phyloP scores from a whole-genome alignment of 2,797 vertebrate genomes.

The Sebastes cheni region DNA sequence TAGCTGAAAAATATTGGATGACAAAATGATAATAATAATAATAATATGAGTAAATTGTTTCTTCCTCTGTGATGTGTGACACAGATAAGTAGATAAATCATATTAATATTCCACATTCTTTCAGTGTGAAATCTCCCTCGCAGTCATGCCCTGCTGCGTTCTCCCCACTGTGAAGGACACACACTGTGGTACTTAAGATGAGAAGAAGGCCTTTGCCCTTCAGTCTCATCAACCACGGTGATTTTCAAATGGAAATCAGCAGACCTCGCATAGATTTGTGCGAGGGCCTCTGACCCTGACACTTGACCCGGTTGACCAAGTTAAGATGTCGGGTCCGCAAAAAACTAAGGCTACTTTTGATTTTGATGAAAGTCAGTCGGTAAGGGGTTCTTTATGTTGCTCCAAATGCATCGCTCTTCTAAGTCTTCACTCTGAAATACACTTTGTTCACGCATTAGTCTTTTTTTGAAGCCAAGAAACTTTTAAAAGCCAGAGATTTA shows the following conservation, averaged over 20 bases:
- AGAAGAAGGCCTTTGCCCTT: conserved; percentile 37
- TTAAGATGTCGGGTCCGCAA: conserved; percentile 17
- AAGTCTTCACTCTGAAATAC: conserved; percentile 1
- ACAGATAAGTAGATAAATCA: conserved; percentile 20
- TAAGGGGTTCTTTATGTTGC: neutral
- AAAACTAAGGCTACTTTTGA: neutral
- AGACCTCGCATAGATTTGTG: conserved; percentile 33
- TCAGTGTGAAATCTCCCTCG: conserved; percentile 15
- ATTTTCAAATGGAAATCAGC: conserved; percentile 56
- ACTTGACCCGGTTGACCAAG: conserved; percentile 32
- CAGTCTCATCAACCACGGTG: conserved; percentile 17
- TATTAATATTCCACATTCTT: conserved; percentile 19
- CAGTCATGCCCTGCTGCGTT: conserved; percentile 30
- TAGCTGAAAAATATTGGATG: neutral
- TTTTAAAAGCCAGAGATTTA: conserved; percentile 47
- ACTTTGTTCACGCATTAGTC: neutral
- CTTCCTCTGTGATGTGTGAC: conserved; percentile 16
- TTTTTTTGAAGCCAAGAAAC: conserved; percentile 22
- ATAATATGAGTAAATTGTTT: neutral
- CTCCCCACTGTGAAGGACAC: conserved; percentile 51
- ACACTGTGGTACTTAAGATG: conserved; percentile 34
- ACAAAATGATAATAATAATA: neutral
- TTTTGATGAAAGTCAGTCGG: conserved; percentile 8
- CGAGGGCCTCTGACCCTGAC: conserved; percentile 27
- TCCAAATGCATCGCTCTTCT: neutral